These are phyloP conservation scores for Hyalella azteca DNA, from an alignment of 2,888 invertebrate genomes.

Conservation along the genomic window DNA sequence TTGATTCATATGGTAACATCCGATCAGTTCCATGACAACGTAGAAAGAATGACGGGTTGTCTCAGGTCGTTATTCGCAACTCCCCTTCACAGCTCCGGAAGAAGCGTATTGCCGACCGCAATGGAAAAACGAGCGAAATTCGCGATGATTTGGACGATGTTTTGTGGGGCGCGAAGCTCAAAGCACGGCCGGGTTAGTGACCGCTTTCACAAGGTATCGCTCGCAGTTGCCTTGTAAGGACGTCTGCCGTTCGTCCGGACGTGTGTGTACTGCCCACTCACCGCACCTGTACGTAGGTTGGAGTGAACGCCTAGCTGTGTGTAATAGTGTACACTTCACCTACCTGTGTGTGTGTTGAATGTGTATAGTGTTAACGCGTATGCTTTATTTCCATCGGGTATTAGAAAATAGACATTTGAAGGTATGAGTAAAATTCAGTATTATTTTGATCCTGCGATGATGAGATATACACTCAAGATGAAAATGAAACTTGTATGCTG, in stretches of 20 bases:
- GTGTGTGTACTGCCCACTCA: conserved; percentile 30
- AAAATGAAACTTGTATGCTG: too few species aligned
- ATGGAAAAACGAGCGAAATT: conserved; percentile 19
- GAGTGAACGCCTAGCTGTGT: conserved; percentile 28
- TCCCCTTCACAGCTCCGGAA: not conserved
- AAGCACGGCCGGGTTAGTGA: conserved; percentile 16
- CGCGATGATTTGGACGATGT: not conserved
- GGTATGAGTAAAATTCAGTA: too few species aligned
- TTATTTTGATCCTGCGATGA: too few species aligned
- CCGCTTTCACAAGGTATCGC: conserved; percentile 31
- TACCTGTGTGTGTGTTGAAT: conserved; percentile 23
- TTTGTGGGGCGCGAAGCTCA: not conserved
- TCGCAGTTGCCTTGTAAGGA: conserved; percentile 34
- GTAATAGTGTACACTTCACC: conserved; percentile 3
- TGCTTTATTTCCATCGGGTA: too few species aligned
- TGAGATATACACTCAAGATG: too few species aligned
- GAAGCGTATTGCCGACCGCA: not conserved
- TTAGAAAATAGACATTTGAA: too few species aligned
- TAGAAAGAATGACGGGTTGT: too few species aligned
- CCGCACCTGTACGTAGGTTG: conserved; percentile 22
- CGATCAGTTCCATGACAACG: too few species aligned
- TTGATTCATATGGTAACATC: too few species aligned
- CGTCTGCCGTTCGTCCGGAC: conserved; percentile 15
- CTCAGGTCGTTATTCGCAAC: too few species aligned
- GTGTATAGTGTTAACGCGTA: too few species aligned